phyloP scores from a whole-genome alignment of 2,113 vertebrate species.

The Corythoichthys intestinalis region DNA sequence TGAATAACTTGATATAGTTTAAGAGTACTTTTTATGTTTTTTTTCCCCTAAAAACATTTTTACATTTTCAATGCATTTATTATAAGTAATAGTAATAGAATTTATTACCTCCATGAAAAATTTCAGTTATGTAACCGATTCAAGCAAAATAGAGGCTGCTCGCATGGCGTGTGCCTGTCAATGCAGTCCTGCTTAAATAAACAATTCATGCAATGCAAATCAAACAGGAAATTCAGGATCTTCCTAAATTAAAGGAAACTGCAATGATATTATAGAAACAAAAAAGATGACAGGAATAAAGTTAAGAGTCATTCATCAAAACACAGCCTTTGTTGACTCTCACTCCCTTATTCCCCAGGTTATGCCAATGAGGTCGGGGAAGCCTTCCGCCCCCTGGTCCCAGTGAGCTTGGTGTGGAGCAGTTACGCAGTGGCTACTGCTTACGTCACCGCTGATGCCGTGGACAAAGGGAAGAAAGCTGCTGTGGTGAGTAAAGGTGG shows the following conservation, averaged over 20 bases:
- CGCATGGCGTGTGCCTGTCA: background rate
- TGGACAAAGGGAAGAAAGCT: constrained; percentile 90
- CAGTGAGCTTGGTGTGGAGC: constrained; percentile 81
- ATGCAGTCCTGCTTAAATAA: background rate
- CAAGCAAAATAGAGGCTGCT: background rate
- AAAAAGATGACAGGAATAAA: background rate
- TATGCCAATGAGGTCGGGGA: constrained; percentile 96
- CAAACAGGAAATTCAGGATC: background rate
- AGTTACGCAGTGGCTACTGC: constrained; percentile 85
- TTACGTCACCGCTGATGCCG: constrained; percentile 88
- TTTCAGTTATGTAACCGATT: background rate
- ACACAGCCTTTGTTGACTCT: background rate
- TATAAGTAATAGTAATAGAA: too few relatives aligned
- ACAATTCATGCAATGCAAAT: background rate
- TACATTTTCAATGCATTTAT: too few relatives aligned
- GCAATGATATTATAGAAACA: background rate
- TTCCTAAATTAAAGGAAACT: background rate
- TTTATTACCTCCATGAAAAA: background rate
- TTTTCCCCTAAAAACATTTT: too few relatives aligned
- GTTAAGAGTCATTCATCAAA: background rate
- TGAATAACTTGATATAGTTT: too few relatives aligned
- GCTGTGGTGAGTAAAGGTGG: constrained; percentile 70
- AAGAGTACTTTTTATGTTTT: too few relatives aligned
- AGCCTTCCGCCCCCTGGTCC: constrained; percentile 87
- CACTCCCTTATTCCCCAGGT: constrained; percentile 64